Base-by-base conservation (phyloP, 2,113 vertebrate species). In the Mastomys natalensis region DNA sequence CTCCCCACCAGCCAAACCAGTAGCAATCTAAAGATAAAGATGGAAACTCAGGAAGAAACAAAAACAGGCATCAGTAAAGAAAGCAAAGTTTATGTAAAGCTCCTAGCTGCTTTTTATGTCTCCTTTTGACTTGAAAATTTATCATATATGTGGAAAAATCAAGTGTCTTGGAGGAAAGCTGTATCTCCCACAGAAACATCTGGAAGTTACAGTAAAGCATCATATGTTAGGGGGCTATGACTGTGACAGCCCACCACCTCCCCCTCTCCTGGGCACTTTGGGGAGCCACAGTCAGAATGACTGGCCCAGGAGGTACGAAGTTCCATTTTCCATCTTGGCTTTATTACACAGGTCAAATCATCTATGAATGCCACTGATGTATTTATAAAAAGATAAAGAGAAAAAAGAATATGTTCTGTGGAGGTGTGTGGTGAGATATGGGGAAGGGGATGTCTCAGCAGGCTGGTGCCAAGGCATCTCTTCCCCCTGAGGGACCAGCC, bases 81-180 rank as follows among this genome's bases (percentile, higher is more conserved):
- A 72, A 96, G 48, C 17, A 70, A 87, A 96, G 80, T 21, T 93
- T 91, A 77, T 93, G 51, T 55, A 87, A 96, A 94, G 66, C 89
- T 60, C 9, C 26, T 87, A 80, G 51, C 16, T 90, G 81, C 11
- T 96, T 94, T 95, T 89, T 87, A 84, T 48, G 55, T 62, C 37
- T 89, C 21, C 48, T 91, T 97, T 93, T 37, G 60, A 77, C 58
- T 86, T 87, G 21, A 73, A 62, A 92, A 87, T 53, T 66, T 53
- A 12, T 53, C n/a, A 10, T 82, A 78, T 53, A 45, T 66, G 24
- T 60, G 24, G 22, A 43, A 60, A 84, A 60, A 29, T 60, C 53
- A 82, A 84, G 22, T 84, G 60, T 62, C 51, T 90, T 87, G 58
- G 37, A 92, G 34, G 70, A 94, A 92, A 90, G 11, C 22, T 84